Base-by-base conservation (phyloP, 2,113 vertebrate species). In the Acanthisitta chloris region DNA sequence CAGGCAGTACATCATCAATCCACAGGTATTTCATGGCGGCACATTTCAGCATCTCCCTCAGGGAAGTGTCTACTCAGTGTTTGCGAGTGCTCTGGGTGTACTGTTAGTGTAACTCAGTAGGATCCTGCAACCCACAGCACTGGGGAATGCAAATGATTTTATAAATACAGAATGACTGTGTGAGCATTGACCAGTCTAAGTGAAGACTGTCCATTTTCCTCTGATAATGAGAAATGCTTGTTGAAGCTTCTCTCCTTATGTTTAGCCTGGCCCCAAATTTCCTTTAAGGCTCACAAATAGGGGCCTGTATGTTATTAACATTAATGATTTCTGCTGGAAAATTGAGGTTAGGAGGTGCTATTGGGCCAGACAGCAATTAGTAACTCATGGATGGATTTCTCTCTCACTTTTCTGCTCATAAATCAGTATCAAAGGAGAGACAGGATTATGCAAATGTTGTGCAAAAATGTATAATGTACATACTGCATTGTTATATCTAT, bases 301-400 rank as follows among this genome's bases (percentile, higher is more conserved):
- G 38, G 87, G 91, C 87, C 38, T 84, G 49, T 78, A 77, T 40
- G 74, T 43, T 96, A 97, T 93, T 96, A 92, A 97, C 88, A 80
- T 91, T 94, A 95, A 96, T 38, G 24, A 81, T 92, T 97, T 96
- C 90, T 93, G 82, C 59, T 94, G 78, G 96, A 95, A 98, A 96
- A 97, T 93, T 90, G 91, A 94, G 96, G 92, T 97, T 96, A 97
- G 69, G 96, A 96, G 91, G 86, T 95, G 57, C 14, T 93, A 49
- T 81, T 82, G 90, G 82, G 92, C 86, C 89, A 96, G 94, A 89
- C 42, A 95, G 61, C 92, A 92, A 95, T 96, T 96, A 97, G 88
- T 96, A 97, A 94, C 72, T 94, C 76, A 54, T 34, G 54, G 96
- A 96, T 70, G 76, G 59, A 90, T 95, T 93, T 91, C 88, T 88